phyloP scores from a whole-genome alignment of 2,113 vertebrate genomes.

The Aleadryas rufinucha region DNA sequence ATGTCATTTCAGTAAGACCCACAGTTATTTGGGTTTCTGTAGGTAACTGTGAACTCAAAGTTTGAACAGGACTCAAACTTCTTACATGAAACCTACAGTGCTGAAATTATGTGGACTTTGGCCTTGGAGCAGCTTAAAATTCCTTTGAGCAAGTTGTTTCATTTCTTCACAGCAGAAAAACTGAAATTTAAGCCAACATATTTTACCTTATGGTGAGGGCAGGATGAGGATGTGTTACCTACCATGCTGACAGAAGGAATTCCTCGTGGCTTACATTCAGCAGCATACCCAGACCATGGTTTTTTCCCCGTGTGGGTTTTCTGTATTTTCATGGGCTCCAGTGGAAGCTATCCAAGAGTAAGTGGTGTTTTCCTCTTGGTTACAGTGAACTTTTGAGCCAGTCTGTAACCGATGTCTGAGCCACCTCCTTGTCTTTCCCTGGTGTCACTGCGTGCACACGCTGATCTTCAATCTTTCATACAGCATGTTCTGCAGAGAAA shows the following conservation, averaged over 20 bases:
- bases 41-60: neutral
- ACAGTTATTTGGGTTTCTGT: neutral
- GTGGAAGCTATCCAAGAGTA: neutral
- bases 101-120: neutral
- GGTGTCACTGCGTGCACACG: fast-evolving
- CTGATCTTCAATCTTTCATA: neutral
- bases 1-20: neutral
- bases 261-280: neutral
- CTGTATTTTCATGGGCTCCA: neutral
- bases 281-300: neutral
- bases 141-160: neutral
- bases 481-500: neutral
- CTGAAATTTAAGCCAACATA: neutral
- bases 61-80: neutral
- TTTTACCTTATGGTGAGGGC: neutral
- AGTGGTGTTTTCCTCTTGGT: neutral
- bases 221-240: neutral
- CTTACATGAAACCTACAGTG: neutral
- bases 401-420: neutral
- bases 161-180: neutral
- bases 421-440: neutral
- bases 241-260: neutral
- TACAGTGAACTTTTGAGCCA: neutral
- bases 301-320: fast-evolving
- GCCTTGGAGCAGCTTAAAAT: neutral